phyloP scores from a whole-genome alignment of 2,888 invertebrate species.

The Aleiodes alternator region DNA sequence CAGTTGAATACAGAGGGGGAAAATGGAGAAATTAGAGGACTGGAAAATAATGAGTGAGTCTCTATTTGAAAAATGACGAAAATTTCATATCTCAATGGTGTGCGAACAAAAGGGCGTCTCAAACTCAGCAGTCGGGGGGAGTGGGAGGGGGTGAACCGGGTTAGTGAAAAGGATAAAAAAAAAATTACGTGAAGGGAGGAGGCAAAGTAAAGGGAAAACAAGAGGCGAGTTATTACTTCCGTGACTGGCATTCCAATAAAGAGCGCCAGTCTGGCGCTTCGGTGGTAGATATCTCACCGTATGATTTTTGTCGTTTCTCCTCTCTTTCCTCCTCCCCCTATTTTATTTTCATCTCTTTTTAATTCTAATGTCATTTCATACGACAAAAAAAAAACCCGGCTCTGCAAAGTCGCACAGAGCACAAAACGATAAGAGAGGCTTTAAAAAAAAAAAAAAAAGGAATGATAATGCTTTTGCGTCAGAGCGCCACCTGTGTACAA shows the following conservation, averaged over 20 bases:
- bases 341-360: neutral
- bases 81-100: conserved; percentile 23
- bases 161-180: neutral
- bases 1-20: neutral
- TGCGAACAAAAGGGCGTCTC: conserved; percentile 32
- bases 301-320: conserved; percentile 19
- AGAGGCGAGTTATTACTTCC: conserved; percentile 37
- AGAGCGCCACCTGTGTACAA: conserved; percentile 63
- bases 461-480: conserved; percentile 57
- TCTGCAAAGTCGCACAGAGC: conserved; percentile 2
- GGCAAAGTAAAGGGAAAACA: neutral
- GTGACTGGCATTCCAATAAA: conserved; percentile 42
- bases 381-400: neutral
- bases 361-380: neutral
- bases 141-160: conserved; percentile 12
- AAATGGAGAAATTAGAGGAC: neutral
- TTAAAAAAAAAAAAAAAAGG: neutral
- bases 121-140: neutral
- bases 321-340: neutral
- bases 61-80: conserved; percentile 11
- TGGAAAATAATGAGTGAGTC: neutral
- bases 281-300: conserved; percentile 12
- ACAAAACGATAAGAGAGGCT: conserved; percentile 18
- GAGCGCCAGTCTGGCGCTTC: conserved; percentile 28
- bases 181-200: neutral